phyloP scores from a whole-genome alignment of 1,140 invertebrate genomes.

The Oreohelix idahoensis region DNA sequence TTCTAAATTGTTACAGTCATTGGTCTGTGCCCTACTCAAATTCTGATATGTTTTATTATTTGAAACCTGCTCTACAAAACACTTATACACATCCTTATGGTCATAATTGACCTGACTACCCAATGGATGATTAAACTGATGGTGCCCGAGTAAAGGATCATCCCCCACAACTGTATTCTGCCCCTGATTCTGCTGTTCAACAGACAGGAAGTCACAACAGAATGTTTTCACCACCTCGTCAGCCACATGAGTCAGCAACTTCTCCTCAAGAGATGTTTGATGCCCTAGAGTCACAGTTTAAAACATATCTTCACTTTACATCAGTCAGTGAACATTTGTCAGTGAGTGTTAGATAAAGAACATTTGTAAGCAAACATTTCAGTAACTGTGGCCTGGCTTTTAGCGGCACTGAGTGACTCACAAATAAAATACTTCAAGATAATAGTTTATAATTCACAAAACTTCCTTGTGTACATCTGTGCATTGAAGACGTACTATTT shows the following conservation, averaged over 20 bases:
- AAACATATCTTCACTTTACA: background rate
- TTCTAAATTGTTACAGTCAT: background rate
- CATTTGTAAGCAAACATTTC: too few species aligned
- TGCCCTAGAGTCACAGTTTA: conserved; percentile 18
- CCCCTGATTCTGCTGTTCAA: conserved; percentile 32
- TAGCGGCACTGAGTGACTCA: too few species aligned
- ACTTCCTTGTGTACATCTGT: too few species aligned
- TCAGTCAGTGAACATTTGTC: background rate
- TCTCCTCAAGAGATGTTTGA: background rate
- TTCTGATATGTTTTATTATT: background rate
- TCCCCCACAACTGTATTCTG: conserved; percentile 22
- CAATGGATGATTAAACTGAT: background rate
- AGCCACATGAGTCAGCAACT: conserved; percentile 27
- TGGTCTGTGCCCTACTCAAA: background rate
- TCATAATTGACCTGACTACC: conserved; percentile 11
- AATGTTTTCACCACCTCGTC: conserved; percentile 35
- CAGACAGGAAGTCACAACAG: conserved; percentile 27
- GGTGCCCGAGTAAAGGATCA: background rate
- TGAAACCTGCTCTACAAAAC: background rate
- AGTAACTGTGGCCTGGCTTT: too few species aligned
- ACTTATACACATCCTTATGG: background rate
- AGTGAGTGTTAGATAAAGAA: too few species aligned
- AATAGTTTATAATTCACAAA: too few species aligned
- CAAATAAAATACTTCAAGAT: too few species aligned
- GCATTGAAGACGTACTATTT: too few species aligned